Percentiles rank a stretch among this genome's conserved stretches.
Evolutionary conservation across 2,113 vertebrate species (phyloP).

Genomic region (Mormyrus iriodes): DNA sequence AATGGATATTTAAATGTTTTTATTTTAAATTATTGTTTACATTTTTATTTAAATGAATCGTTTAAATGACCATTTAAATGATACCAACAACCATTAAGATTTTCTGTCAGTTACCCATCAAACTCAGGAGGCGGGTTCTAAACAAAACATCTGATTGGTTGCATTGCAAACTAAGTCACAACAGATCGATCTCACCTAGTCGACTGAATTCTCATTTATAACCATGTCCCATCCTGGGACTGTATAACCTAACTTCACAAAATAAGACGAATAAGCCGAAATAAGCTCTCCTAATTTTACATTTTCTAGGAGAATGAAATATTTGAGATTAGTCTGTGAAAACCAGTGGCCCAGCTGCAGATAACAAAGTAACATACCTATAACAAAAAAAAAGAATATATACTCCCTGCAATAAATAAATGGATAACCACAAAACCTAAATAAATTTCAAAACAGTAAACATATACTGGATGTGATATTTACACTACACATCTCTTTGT

Average conservation of each 20-base stretch:
- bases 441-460: neutral
- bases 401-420: neutral
- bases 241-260: neutral
- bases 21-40: neutral
- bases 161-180: neutral
- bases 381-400: neutral
- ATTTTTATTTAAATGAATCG: neutral
- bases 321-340: neutral
- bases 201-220: neutral
- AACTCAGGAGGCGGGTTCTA: neutral
- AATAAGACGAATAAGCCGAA: too few species aligned
- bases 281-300: neutral
- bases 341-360: too few species aligned
- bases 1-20: neutral
- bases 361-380: too few species aligned
- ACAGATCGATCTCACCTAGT: neutral
- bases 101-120: neutral
- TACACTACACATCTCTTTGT: too few species aligned
- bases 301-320: neutral
- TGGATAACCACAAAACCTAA: neutral
- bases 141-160: neutral
- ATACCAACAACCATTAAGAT: neutral
- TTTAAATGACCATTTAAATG: neutral
- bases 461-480: neutral
- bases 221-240: neutral